Evolutionary conservation across 2,888 invertebrate genomes (phyloP), one percentile per base, ranked within the genome.

Genomic region (Cheilosia scutellata): DNA sequence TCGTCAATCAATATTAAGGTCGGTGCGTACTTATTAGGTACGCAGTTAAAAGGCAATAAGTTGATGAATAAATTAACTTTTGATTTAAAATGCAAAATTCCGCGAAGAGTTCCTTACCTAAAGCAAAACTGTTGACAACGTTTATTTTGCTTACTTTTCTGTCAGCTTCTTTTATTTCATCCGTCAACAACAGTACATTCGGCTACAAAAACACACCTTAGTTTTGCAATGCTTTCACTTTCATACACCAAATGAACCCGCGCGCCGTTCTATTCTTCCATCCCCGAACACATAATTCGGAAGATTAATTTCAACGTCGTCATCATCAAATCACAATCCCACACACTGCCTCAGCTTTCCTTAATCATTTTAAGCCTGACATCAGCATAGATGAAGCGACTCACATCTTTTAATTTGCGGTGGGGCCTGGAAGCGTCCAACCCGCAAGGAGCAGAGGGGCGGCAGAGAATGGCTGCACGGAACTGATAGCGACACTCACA

Each of bases 341-440:
- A 71, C 76, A 80, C 63, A 79, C 74, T 65, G 70, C 75, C 51
- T 80, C 75, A 75, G 75, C 66, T 82, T 75, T 80, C 74, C 75
- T 76, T 80, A 76, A 80, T 80, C 80, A 70, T 49, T 71, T 84
- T 76, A 80, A 84, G 79, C 84, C 49, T 65, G 57, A 62, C 71
- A 86, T 76, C 71, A 82, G 65, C 70, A 75, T 80, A 80, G 75
- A 75, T 58, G 75, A 65, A 75, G 65, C 60, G 63, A 60, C 58
- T 72, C 66, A 76, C 71, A 77, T 77, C 76, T 76, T 72, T 77
- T 86, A 72, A 76, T 60, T 82, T 72, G 82, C 60, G 75, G 76
- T 57, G 74, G 25, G 25, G 51, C 70, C 16, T 58, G 33, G 58
- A 40, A 53, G 33, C 44, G 79, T 60, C 63, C 74, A 51, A 62